These are phyloP conservation scores for Clupea harengus DNA, from an alignment of 2,113 vertebrate species.

Conservation along the genomic window DNA sequence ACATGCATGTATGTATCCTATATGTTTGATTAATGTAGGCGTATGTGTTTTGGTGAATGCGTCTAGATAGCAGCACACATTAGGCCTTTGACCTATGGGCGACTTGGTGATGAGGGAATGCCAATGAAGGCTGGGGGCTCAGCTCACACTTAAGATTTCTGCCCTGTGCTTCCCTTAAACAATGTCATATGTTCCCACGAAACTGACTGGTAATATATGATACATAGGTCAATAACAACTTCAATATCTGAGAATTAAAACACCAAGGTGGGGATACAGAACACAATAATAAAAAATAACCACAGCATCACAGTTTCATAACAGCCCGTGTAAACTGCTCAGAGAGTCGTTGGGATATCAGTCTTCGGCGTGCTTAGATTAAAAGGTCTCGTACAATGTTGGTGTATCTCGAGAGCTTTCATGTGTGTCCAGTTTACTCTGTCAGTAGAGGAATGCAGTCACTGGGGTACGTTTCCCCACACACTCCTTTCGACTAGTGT, in stretches of 20 bases:
- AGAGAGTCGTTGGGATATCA: not conserved
- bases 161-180: conserved; percentile 9
- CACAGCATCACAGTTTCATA: not conserved
- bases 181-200: not conserved
- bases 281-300: not conserved
- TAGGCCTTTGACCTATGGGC: not conserved
- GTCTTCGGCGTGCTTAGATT: not conserved
- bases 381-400: not conserved
- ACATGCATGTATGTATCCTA: not conserved
- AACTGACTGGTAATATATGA: not conserved
- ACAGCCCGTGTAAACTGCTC: not conserved
- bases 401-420: not conserved
- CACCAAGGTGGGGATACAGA: not conserved
- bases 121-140: not conserved
- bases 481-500: not conserved
- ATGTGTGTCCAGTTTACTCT: not conserved
- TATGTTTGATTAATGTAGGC: not conserved
- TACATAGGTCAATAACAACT: not conserved
- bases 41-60: not conserved
- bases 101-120: not conserved
- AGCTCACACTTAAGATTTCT: not conserved
- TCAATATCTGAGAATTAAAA: not conserved
- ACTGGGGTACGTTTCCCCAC: not conserved
- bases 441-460: not conserved
- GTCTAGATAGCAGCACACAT: conserved; percentile 4